Evolutionary conservation across 1,140 invertebrate genomes (phyloP), one percentile per base, ranked within the genome.

Genomic region (Contarinia nasturtii): DNA sequence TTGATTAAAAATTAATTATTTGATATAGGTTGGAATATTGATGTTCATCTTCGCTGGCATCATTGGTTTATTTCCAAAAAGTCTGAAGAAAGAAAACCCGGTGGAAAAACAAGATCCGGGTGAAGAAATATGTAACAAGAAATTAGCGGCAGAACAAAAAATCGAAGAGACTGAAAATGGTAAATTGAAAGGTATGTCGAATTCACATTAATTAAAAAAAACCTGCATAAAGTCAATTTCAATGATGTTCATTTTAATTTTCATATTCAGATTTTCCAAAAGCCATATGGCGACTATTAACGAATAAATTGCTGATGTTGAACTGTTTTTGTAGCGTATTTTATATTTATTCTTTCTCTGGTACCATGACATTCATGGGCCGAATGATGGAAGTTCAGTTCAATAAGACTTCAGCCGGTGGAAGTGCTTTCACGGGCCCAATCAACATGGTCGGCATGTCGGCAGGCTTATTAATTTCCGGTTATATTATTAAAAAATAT

Each of bases 331-430:
- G 73, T 44, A 71, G 57, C 0, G 68, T 76, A 5, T 76, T 76
- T 51, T 75, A 75, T 48, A 67, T 81, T 12, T 63, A 82, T 40
- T 77, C 79, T 5, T 70, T 74, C 7, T 69, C 74, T 7, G 77
- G 76, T 0, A 81, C 79, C 47, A 74, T 77, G 51, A 80, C 77
- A 2, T 82, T 74, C 53, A 61, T 80, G 51, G 74, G 76, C 7
- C 81, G 80, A 54, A 82, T 82, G 53, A 69, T 82, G 51, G 79
- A 82, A 61, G 70, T 78, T 5, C 75, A 80, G 52, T 84, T 77
- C 50, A 65, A 73, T 52, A 72, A 71, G 46, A 71, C 74, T 0
- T 67, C 79, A 8, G 72, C 75, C 11, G 64, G 63, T 41, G 77
- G 78, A 14, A 78, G 72, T 8, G 61, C 77, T 20, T 63, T 79